These are phyloP conservation scores for Lordiphosa clarofinis DNA, from an alignment of 1,140 invertebrate species.

Conservation along the genomic window DNA sequence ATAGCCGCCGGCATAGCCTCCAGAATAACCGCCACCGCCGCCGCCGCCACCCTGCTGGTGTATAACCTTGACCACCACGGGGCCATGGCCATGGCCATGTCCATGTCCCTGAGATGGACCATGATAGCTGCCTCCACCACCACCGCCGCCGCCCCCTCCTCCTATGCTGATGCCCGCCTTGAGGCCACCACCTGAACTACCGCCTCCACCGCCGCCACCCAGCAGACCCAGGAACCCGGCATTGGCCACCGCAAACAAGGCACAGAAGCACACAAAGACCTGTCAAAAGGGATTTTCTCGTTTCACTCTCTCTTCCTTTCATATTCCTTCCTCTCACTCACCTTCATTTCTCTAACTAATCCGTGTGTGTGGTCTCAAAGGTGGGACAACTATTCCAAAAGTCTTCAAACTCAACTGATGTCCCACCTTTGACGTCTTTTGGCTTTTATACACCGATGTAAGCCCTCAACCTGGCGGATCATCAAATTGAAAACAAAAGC, in stretches of 20 bases:
- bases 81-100: slow-evolving; percentile 20
- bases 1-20: slow-evolving; percentile 34
- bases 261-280: slow-evolving; percentile 70
- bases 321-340: slow-evolving; percentile 19
- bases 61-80: slow-evolving; percentile 37
- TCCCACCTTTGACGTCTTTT: slow-evolving; percentile 18
- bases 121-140: slow-evolving; percentile 15
- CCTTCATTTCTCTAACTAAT: slow-evolving; percentile 68
- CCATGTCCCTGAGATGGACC: slow-evolving; percentile 1
- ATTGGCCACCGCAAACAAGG: slow-evolving; percentile 66
- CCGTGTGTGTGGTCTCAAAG: slow-evolving; percentile 38
- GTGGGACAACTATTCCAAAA: slow-evolving; percentile 32
- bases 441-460: slow-evolving; percentile 59
- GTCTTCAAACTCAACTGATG: slow-evolving; percentile 60
- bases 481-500: slow-evolving; percentile 43
- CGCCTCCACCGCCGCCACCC: slow-evolving; percentile 45
- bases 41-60: slow-evolving; percentile 37
- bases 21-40: slow-evolving; percentile 19
- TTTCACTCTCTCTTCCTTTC: neutral
- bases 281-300: slow-evolving; percentile 4
- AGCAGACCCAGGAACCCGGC: slow-evolving; percentile 64
- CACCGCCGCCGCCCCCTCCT: slow-evolving; percentile 25
- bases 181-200: slow-evolving; percentile 23
- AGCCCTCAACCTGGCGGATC: slow-evolving; percentile 4
- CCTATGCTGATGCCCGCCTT: slow-evolving; percentile 39